Evolutionary conservation across 2,797 vertebrate genomes (phyloP), one percentile per base, ranked within the genome.

Genomic region (Sphenodon punctatus): DNA sequence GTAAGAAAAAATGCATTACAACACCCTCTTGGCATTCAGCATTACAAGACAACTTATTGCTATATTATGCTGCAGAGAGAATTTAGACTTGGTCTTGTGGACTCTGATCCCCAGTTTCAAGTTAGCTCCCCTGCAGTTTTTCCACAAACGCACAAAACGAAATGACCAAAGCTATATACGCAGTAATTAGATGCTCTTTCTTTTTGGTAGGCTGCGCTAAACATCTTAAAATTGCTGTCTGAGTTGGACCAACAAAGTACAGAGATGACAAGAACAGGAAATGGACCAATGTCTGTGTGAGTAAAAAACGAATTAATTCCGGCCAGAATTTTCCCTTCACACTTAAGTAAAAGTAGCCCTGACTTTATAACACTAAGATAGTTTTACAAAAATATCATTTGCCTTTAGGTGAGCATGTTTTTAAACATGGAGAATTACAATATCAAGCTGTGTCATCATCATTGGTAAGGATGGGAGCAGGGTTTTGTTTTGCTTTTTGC

Each of bases 201-300:
- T 86, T 66, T 56, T 51, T 70, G 25, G 63, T 87, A 99, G 99
- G 99, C 99, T 96, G 99, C 99, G 39, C 93, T 99, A 90, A 99
- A 99, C 95, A 97, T 99, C 95, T 94, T 99, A 88, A 99, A 99
- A 95, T 93, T 99, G 94, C 97, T 99, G 92, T 98, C 98, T 74
- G 99, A 99, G 94, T 93, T 98, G 94, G 98, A 99, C 97, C 99
- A 98, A 96, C 98, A 98, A 93, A 94, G 90, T 86, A 96, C 95
- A 89, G 99, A 99, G 95, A 95, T 94, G 94, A 94, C 95, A 88
- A 97, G 98, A 90, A 97, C 97, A 88, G 97, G 97, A 96, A 99
- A 99, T 76, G 98, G 98, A 97, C 97, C 98, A 95, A 95, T 97
- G 94, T 97, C 97, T 95, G 96, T 98, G 98, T 99, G 94, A 97